Conservation (phyloP, 64 coral and sea anemone genomes). For the Montipora sp. region DNA sequence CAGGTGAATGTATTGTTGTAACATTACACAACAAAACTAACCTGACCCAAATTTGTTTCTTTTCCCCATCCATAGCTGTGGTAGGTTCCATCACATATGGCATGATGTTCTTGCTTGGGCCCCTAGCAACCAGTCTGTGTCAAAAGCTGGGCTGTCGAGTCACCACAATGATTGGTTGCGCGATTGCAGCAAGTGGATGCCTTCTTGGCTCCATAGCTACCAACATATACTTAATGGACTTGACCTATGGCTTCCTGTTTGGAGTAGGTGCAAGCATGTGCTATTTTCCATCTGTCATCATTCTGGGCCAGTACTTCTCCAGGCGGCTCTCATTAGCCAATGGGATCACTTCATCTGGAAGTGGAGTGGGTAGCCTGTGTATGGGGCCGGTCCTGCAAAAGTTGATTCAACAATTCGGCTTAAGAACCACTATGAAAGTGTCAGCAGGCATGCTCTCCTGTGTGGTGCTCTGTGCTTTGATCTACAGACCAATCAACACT, state of each 20-base stretch:
- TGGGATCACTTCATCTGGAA: slow-evolving; percentile 95
- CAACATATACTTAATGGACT: slow-evolving; percentile 85
- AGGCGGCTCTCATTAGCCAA: slow-evolving; percentile 92
- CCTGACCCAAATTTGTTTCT: neutral
- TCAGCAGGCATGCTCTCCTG: slow-evolving; percentile 83
- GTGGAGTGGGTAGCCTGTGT: slow-evolving; percentile 88
- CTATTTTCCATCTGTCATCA: slow-evolving; percentile 91
- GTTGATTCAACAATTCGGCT: slow-evolving; percentile 73
- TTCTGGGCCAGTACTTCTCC: slow-evolving; percentile 93
- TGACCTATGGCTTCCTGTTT: slow-evolving; percentile 93
- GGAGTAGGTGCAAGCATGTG: slow-evolving; percentile 97
- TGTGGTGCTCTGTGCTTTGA: slow-evolving; percentile 55
- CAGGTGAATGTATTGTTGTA: too few species aligned
- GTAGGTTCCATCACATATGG: slow-evolving; percentile 98
- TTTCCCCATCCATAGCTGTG: slow-evolving; percentile 65
- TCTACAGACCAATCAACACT: slow-evolving; percentile 97
- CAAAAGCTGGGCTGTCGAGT: slow-evolving; percentile 84
- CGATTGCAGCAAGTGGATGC: slow-evolving; percentile 76
- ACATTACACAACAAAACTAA: neutral
- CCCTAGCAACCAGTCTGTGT: slow-evolving; percentile 87
- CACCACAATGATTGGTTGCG: slow-evolving; percentile 89
- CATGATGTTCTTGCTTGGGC: slow-evolving; percentile 96
- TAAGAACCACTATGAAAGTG: slow-evolving; percentile 96
- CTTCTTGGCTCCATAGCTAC: slow-evolving; percentile 79
- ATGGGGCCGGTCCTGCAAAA: slow-evolving; percentile 96